Evolutionary conservation across 2,113 vertebrate species (phyloP), one percentile per base, ranked within the genome.

Genomic region (Stegastes partitus): DNA sequence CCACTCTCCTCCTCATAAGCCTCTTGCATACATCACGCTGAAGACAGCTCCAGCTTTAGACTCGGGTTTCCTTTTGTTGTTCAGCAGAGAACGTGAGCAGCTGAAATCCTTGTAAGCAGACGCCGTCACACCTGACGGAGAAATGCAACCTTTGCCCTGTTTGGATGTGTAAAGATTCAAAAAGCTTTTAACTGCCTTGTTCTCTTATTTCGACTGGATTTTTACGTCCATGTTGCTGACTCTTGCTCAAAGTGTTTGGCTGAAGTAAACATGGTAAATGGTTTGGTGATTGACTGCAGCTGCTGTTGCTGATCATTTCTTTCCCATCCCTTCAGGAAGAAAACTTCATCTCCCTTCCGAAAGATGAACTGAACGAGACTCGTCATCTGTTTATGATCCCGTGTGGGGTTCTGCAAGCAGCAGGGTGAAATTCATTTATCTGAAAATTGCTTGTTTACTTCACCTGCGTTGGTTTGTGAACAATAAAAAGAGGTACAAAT

Each of bases 1-100:
- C 79, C 81, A 81, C 57, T 67, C 69, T 79, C 74, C 89, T 87
- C 87, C 91, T 74, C 47, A 12, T 28, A 78, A 87, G 81, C 82
- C 77, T 55, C 67, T 19, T 26, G 42, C 68, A 77, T 70, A 56
- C 73, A 56, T 83, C 61, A 28, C 68, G 59, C 62, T 18, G 28
- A 73, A 77, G 50, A 59, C 62, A 15, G 58, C 49, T 63, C 69
- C 37, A 45, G 65, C 61, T 66, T 47, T 53, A n/a, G 69, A 58
- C 81, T 92, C 84, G 0, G 55, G 74, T 92, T 87, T 79, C 87
- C 45, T 67, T 49, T 81, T 56, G 83, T 72, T 77, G 42, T 81
- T 51, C 16, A 31, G 55, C 26, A 28, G 50, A 45, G 67, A 71
- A 66, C 74, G 77, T 39, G 44, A 68, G 14, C 56, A 74, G 49